Conservation (phyloP, 53 echinoderm and acorn worm species). For the Luidia sarsii region DNA sequence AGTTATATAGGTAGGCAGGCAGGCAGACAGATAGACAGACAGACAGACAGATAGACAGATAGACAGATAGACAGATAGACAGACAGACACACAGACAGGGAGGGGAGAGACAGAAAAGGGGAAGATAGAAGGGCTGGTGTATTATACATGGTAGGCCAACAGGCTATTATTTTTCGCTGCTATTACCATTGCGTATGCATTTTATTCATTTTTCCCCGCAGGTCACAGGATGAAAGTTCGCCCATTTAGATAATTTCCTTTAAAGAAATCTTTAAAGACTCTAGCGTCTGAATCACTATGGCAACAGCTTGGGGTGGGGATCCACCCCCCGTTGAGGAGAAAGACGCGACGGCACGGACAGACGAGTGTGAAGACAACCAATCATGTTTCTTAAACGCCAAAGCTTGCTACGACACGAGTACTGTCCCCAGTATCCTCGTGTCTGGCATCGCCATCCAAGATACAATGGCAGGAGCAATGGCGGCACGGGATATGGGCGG, state of each 20-base stretch:
- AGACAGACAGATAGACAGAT: no score
- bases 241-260: background rate
- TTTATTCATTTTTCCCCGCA: no score
- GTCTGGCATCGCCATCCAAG: conserved; percentile 62
- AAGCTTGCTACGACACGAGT: conserved; percentile 63
- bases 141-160: no score
- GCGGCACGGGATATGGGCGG: background rate
- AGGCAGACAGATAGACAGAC: no score
- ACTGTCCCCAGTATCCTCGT: conserved; percentile 84
- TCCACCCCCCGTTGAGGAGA: background rate
- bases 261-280: background rate
- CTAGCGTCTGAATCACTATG: conserved; percentile 4
- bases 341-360: background rate
- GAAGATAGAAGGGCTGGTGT: no score
- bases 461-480: background rate
- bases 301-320: conserved; percentile 14
- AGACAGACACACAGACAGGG: no score
- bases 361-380: background rate
- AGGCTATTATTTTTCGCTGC: no score
- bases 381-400: conserved; percentile 60
- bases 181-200: no score
- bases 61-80: no score
- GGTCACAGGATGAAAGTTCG: no score
- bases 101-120: no score
- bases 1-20: no score